Evolutionary conservation across 2,888 invertebrate species (phyloP), one percentile per base, ranked within the genome.

Genomic region (Coenonympha glycerion): DNA sequence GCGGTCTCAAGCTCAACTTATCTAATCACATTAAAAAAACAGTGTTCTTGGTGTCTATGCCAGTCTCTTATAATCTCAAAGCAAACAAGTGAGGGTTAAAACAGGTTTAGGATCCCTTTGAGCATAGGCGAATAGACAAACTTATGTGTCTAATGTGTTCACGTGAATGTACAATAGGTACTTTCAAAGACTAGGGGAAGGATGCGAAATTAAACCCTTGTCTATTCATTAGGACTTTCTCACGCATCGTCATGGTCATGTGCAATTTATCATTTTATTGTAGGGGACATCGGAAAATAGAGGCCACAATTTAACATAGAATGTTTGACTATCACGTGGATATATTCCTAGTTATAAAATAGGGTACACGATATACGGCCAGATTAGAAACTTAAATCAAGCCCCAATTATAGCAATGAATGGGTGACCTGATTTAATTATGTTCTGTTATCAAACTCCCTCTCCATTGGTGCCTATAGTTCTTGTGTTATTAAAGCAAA

Each of bases 21-120:
- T 48, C 34, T 40, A 44, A 53, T 34, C 45, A 40, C 21, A 13
- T 21, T 21, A 33, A 37, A 45, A 31, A 11, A 49, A 34, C 22
- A 47, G 26, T 24, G 26, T 24, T 24, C 42, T 13, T 37, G 44
- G 40, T n/a, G n/a, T 50, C 49, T 54, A 54, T 58, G 55, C 39
- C 44, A 52, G 42, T 39, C 18, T 47, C 42, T 54, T 21, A 50
- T 46, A 53, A 59, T 46, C 51, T 45, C 42, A 49, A 56, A 59
- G 52, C 55, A 61, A 62, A 67, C 65, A 72, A 19, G 28, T 28
- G 66, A 52, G 69, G 69, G 68, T 69, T 63, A 56, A 64, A 74
- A 84, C 85, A 83, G 83, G 85, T 85, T 80, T 60, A 61, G 60
- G 61, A 71, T 69, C 68, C 68, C 53, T 66, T 69, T 61, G 63